Evolutionary conservation across 2,113 vertebrate genomes (phyloP).

Genomic region (Corythornis cristatus): DNA sequence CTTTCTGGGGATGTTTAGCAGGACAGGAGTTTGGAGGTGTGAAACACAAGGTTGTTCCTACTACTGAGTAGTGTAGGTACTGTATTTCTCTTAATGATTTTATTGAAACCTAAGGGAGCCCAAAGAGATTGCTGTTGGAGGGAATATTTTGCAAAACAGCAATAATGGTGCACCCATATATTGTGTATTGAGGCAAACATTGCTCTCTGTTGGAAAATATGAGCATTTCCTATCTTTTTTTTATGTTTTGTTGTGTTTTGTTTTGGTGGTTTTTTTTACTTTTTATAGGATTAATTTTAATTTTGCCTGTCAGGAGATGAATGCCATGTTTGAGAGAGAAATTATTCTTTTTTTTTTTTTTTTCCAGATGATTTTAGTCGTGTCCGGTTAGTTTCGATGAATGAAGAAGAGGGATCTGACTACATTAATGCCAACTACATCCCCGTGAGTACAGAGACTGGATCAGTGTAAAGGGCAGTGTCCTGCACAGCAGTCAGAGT

Average conservation of each 20-base stretch:
- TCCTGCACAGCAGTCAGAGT: background rate
- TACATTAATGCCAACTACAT: constrained; percentile 99
- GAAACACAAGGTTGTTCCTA: background rate
- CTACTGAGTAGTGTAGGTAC: background rate
- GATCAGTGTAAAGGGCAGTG: background rate
- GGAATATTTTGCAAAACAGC: background rate
- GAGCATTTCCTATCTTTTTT: background rate
- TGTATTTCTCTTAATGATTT: background rate
- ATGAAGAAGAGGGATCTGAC: constrained; percentile 92
- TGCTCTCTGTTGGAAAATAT: background rate
- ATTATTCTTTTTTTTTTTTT: background rate
- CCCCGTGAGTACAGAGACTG: constrained; percentile 81
- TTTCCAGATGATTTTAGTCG: constrained; percentile 93
- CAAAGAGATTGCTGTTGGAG: background rate
- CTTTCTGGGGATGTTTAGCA: background rate
- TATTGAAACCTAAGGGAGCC: background rate
- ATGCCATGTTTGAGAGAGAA: background rate
- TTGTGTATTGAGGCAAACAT: background rate
- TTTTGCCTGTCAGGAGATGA: background rate
- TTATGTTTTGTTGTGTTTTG: background rate
- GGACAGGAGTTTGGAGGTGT: background rate
- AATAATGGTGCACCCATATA: background rate
- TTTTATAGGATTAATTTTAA: background rate
- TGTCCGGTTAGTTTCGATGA: constrained; percentile 89
- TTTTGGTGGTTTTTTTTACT: background rate